Evolutionary conservation across 1,140 invertebrate species (phyloP).

Genomic region (Nasonia longicornis): DNA sequence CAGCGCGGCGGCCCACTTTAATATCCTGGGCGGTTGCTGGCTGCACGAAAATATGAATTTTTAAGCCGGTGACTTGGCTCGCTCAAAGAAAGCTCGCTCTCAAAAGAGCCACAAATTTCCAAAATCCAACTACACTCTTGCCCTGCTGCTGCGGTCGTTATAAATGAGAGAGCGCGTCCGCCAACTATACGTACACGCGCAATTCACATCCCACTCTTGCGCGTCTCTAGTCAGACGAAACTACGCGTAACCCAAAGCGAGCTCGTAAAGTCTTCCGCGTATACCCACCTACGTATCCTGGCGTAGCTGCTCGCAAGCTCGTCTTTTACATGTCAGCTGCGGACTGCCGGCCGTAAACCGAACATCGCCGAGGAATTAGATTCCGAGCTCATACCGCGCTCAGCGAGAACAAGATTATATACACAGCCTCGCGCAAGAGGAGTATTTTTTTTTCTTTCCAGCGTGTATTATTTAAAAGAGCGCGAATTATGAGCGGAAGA

Average conservation of each 20-base stretch:
- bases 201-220: neutral
- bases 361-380: neutral
- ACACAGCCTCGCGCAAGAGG: no score
- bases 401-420: no score
- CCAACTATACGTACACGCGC: no score
- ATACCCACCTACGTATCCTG: neutral
- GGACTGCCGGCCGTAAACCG: neutral
- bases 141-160: neutral
- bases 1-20: neutral
- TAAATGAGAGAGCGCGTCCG: neutral
- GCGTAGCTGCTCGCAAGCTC: neutral
- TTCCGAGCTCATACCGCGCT: neutral
- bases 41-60: slow-evolving; percentile 28
- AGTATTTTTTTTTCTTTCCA: neutral
- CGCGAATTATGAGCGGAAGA: neutral
- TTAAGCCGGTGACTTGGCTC: neutral
- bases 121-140: neutral
- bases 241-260: no score
- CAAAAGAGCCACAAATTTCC: slow-evolving; percentile 5
- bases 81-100: slow-evolving; percentile 17
- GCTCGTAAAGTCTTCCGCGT: neutral
- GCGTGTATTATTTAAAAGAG: neutral
- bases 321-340: neutral
- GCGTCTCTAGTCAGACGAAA: neutral
- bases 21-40: neutral